Base-by-base conservation (phyloP, 2,888 invertebrate genomes). In the Lacanobia wlatinum region DNA sequence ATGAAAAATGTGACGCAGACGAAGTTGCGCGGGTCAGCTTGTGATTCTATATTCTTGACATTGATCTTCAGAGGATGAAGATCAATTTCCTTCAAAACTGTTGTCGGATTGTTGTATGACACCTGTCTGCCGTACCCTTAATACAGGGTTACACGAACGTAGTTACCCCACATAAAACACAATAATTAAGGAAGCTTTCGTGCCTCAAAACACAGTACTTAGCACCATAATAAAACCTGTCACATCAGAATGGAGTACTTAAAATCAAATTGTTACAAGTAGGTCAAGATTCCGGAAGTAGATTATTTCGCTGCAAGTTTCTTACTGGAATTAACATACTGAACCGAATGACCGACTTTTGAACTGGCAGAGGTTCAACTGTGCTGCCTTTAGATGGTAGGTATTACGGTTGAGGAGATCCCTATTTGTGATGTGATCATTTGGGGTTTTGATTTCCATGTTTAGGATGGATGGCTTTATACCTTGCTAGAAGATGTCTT, bases 241-340 rank as follows among this genome's bases (percentile, higher is more conserved):
- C 78, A 73, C 69, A 61, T 60, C 21, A 59, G 28, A 76, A 78
- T 78, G 64, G 53, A 75, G 65, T 70, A 21, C 61, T 68, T 72
- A 72, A 78, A 82, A 76, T 84, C 74, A 70, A 84, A 82, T 66
- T 52, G 69, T 70, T 40, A 38, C 46, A 78, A 76, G 65, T 85
- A 68, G 84, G 84, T 83, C 81, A 85, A 79, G 78, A 73, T 63
- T 59, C 16, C 71, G 84, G 81, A 84, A 84, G 71, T 34, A 46
- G 50, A 80, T 83, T 76, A 82, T 70, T 65, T 63, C 61, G 48
- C 28, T 84, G 64, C 66, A 74, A 80, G 77, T 72, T 77, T 66
- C 73, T 75, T 67, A 69, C 70, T 70, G 14, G 66, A 70, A 84
- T 74, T 84, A 76, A 78, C 73, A 73, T 82, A 80, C 40, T 69